Conservation (phyloP, 2,113 vertebrate genomes). For the Pseudorasbora parva region DNA sequence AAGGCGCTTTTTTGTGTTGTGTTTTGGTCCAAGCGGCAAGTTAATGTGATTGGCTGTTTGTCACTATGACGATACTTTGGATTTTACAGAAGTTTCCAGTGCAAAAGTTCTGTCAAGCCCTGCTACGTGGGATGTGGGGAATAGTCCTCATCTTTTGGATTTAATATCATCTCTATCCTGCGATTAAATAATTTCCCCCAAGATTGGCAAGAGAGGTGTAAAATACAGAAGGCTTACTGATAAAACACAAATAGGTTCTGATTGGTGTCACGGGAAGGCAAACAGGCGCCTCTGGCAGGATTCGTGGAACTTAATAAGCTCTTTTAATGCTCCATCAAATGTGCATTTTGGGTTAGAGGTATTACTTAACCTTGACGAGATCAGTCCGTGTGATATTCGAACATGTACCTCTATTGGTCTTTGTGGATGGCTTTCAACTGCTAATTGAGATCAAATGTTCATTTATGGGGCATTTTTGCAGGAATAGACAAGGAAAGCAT, state of each 20-base stretch:
- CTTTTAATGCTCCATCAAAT: constrained; percentile 65
- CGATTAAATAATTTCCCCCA: neutral
- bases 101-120: no score
- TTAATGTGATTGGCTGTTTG: no score
- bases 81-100: no score
- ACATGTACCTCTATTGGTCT: constrained; percentile 70
- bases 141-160: neutral
- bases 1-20: no score
- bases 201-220: neutral
- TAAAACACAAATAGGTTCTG: constrained; percentile 46
- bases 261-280: constrained; percentile 41
- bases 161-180: constrained; percentile 22
- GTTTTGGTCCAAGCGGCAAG: no score
- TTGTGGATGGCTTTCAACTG: constrained; percentile 69
- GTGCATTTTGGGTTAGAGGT: constrained; percentile 64
- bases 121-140: neutral
- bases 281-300: constrained; percentile 56
- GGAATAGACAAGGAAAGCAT: constrained; percentile 64
- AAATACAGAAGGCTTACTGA: constrained; percentile 6
- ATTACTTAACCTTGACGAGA: constrained; percentile 74
- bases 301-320: constrained; percentile 65
- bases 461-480: constrained; percentile 69
- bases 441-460: constrained; percentile 76
- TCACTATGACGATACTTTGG: no score
- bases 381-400: constrained; percentile 63